Base-by-base conservation (phyloP, 2,888 invertebrate genomes). In the Ligdia adustata region DNA sequence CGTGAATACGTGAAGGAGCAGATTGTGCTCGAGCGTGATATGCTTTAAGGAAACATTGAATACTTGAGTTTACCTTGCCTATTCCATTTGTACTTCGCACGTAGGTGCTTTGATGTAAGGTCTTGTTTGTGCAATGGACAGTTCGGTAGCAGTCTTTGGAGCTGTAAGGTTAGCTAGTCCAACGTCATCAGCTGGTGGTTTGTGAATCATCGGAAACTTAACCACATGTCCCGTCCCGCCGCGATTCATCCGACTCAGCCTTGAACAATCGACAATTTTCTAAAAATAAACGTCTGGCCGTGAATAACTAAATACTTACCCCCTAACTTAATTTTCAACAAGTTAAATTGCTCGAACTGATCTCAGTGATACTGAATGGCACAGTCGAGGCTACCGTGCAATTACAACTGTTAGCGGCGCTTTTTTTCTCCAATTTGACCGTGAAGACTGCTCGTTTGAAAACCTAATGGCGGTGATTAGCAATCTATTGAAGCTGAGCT, bases 341-440 rank as follows among this genome's bases (percentile, higher is more conserved):
- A 7, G 38, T 29, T 24, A 31, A 34, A 14, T 22, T 27, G 31
- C 9, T 29, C 24, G 18, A 26, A 42, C 28, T 32, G 27, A 37
- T 38, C 50, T 34, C n/a, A n/a, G n/a, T 41, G 43, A 33, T 31
- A 32, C 53, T 39, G 42, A 48, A 38, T 56, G 55, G 51, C 42
- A 43, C 26, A 50, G 48, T 48, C 49, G 60, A 67, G 57, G 63
- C 51, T 59, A 57, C 58, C 43, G 9, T 54, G 55, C 52, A 61
- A 69, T 68, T 62, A 69, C n/a, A n/a, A n/a, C 48, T 34, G 52
- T 44, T 56, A 66, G 55, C 43, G 31, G 48, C 57, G 44, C 47
- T 52, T 55, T 56, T n/a, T 53, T 57, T 59, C 54, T 37, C 46
- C 38, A 37, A 42, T 44, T 44, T 66, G 66, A 58, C 72, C 73